Conservation (phyloP, 2,113 vertebrate species). For the Gnathonemus longibarbis region DNA sequence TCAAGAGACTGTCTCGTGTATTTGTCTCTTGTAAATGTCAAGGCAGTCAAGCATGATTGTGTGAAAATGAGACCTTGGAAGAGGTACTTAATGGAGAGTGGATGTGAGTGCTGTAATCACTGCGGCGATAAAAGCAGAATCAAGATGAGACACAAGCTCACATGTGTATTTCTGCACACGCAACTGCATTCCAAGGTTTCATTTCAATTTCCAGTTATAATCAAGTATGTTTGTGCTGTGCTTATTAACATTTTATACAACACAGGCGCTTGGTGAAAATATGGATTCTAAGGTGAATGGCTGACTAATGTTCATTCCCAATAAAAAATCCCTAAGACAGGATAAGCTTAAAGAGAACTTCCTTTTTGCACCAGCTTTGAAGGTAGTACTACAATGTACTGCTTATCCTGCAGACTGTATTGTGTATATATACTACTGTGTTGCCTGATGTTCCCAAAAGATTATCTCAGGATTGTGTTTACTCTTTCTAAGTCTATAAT, state of each 20-base stretch:
- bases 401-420: background rate
- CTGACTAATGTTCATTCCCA: background rate
- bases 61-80: conserved; percentile 44
- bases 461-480: background rate
- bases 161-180: background rate
- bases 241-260: background rate
- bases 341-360: background rate
- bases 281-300: background rate
- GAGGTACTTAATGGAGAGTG: conserved; percentile 42
- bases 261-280: background rate
- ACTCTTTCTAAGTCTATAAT: background rate
- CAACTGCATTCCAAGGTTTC: background rate
- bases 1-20: conserved; percentile 39
- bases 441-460: background rate
- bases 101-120: conserved; percentile 18
- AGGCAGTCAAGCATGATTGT: conserved; percentile 51
- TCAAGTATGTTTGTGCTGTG: conserved; percentile 2
- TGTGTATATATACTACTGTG: background rate
- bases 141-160: background rate
- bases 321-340: background rate
- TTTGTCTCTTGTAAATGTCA: conserved; percentile 55
- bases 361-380: background rate
- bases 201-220: background rate
- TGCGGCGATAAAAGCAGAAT: background rate
- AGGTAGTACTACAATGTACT: background rate